phyloP scores from a whole-genome alignment of 2,888 invertebrate species.

The Cheilosia scutellata region DNA sequence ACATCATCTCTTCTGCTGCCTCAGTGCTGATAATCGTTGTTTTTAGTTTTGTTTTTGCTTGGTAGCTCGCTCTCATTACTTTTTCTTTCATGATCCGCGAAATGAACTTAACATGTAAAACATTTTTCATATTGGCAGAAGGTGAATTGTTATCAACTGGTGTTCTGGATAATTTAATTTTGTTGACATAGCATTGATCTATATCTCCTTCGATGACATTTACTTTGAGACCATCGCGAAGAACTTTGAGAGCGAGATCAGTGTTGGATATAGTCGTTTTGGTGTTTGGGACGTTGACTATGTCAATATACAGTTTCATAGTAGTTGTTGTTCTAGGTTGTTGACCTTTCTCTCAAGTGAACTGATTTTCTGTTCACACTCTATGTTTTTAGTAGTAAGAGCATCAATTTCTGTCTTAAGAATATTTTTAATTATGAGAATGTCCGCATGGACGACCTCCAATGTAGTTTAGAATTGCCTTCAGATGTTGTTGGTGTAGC shows the following conservation, averaged over 20 bases:
- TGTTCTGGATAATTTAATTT: neutral
- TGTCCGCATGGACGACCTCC: neutral
- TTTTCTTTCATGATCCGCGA: too few species aligned
- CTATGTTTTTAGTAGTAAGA: neutral
- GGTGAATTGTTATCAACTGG: neutral
- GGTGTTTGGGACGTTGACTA: neutral
- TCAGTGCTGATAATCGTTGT: neutral
- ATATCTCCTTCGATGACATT: neutral
- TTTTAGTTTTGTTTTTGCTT: neutral
- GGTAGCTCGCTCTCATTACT: neutral
- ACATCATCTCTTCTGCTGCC: neutral
- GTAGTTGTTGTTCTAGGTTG: slow-evolving; percentile 4
- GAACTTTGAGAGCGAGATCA: slow-evolving; percentile 4
- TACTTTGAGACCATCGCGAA: neutral
- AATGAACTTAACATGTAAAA: too few species aligned
- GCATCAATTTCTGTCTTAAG: neutral
- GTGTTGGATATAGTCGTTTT: neutral
- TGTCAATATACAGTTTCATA: slow-evolving; percentile 10
- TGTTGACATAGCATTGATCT: neutral
- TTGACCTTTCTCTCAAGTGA: slow-evolving; percentile 8
- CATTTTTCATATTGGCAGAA: too few species aligned
- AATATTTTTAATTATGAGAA: neutral
- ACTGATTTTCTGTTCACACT: slow-evolving; percentile 1
- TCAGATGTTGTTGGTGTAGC: neutral
- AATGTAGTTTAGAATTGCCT: neutral